These are phyloP conservation scores for Cloeon dipterum DNA, from an alignment of 2,888 invertebrate genomes.

Conservation along the genomic window DNA sequence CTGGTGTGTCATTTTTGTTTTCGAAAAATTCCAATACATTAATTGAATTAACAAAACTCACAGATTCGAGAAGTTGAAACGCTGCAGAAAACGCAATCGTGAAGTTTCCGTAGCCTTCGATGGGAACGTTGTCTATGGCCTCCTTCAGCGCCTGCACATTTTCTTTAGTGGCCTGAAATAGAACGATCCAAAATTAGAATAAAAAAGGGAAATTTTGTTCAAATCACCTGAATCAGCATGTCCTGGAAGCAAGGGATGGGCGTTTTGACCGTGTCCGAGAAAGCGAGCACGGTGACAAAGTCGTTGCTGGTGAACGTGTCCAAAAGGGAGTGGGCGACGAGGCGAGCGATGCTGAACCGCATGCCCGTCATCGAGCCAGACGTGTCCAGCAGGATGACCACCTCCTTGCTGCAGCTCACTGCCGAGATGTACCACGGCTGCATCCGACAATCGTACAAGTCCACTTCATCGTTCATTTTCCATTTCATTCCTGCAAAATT, in stretches of 20 bases:
- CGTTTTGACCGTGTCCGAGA: constrained; percentile 38
- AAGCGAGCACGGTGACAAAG: constrained; percentile 78
- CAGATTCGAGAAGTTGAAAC: constrained; percentile 54
- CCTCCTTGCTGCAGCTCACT: constrained; percentile 92
- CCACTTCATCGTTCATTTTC: constrained; percentile 31
- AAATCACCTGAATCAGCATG: constrained; percentile 46
- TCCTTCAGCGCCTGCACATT: constrained; percentile 49
- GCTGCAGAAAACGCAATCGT: constrained; percentile 60
- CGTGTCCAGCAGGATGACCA: constrained; percentile 81
- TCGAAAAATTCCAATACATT: too few species aligned
- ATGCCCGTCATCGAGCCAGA: constrained; percentile 93
- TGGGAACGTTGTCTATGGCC: constrained; percentile 37
- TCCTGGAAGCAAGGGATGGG: constrained; percentile 69
- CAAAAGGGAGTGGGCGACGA: constrained; percentile 69
- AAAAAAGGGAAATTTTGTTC: neutral
- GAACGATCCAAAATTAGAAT: neutral
- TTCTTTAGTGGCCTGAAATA: constrained; percentile 56
- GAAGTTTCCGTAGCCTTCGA: constrained; percentile 65
- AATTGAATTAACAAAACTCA: constrained; percentile 22
- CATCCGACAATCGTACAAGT: constrained; percentile 80
- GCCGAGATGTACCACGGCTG: constrained; percentile 94
- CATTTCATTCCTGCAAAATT: constrained; percentile 51
- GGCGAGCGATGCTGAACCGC: constrained; percentile 46
- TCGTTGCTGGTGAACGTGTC: constrained; percentile 96
- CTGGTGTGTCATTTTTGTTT: too few species aligned